phyloP scores from a whole-genome alignment of 2,113 vertebrate species.

The Psilopogon haemacephalus region DNA sequence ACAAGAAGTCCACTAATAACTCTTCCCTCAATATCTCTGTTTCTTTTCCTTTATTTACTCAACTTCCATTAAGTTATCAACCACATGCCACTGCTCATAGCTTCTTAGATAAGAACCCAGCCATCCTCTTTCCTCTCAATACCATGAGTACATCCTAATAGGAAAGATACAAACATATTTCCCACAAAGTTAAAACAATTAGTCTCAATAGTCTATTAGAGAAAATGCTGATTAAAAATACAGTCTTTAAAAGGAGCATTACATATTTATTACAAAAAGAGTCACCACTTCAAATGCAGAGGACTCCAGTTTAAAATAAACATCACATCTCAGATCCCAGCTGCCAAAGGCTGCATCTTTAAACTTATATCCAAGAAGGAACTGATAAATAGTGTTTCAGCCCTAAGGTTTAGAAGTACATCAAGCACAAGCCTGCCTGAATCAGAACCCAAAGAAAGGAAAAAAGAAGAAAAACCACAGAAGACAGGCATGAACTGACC shows the following conservation, averaged over 20 bases:
- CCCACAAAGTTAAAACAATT: constrained; percentile 5
- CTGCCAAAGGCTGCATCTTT: not conserved
- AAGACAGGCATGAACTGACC: not conserved
- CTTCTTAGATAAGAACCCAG: constrained; percentile 56
- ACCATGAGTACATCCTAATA: constrained; percentile 23
- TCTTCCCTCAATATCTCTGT: constrained; percentile 35
- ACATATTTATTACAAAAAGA: not conserved
- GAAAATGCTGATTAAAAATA: not conserved
- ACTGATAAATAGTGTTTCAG: not conserved
- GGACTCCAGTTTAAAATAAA: not conserved
- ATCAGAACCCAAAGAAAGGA: not conserved
- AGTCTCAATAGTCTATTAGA: not conserved
- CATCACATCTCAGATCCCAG: not conserved
- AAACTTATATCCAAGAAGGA: not conserved
- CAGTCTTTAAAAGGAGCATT: not conserved
- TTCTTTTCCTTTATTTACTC: constrained; percentile 68
- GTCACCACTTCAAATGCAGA: not conserved
- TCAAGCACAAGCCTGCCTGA: not conserved
- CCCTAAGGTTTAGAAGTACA: not conserved
- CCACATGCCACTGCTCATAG: constrained; percentile 57
- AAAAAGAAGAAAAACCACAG: not conserved
- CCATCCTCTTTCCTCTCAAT: constrained; percentile 25
- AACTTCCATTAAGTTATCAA: constrained; percentile 66
- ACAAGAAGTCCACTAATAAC: constrained; percentile 60
- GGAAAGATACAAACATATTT: not conserved